Evolutionary conservation across 1,140 invertebrate species (phyloP).

Genomic region (Galendromus occidentalis): DNA sequence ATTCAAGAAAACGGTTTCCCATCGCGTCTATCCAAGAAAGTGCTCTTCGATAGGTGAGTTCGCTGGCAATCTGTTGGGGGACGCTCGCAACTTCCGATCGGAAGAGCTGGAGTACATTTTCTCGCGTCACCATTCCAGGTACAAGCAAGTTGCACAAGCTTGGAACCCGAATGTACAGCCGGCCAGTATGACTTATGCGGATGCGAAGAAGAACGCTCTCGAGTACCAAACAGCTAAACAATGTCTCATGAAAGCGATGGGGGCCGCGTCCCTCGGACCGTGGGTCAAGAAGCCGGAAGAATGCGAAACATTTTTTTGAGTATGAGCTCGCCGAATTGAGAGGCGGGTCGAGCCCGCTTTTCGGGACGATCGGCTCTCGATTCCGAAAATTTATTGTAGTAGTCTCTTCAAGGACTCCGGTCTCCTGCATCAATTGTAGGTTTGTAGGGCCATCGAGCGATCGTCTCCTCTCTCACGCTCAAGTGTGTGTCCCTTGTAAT

Average conservation of each 20-base stretch:
- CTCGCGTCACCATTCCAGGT: not conserved
- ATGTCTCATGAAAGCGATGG: not conserved
- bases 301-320: not conserved
- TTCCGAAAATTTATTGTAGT: no score
- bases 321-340: no score
- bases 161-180: no score
- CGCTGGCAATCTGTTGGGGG: not conserved
- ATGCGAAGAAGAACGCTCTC: not conserved
- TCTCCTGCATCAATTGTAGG: no score
- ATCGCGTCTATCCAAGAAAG: not conserved
- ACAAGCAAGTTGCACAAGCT: no score
- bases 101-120: not conserved
- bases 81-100: not conserved
- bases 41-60: not conserved
- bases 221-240: not conserved
- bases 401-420: no score
- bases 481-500: no score
- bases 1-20: not conserved
- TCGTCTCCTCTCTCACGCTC: no score
- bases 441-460: no score
- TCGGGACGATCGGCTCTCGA: no score
- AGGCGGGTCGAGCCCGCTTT: no score
- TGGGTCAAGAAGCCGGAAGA: constrained; percentile 8
- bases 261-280: not conserved
- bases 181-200: not conserved